Conservation (phyloP, 2,113 vertebrate genomes). For the Callopanchax toddi region DNA sequence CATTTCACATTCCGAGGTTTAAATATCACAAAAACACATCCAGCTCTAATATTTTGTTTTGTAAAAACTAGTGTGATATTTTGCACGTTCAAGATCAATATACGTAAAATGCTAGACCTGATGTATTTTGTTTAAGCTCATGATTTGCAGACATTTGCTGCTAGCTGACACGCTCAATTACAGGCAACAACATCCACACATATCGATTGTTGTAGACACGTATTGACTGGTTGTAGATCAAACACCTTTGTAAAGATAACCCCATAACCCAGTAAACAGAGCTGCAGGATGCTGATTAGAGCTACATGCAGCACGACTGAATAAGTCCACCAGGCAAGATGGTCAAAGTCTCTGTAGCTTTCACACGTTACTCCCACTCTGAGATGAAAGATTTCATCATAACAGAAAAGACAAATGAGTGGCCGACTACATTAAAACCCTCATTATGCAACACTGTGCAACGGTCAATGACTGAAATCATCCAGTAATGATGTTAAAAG, state of each 20-base stretch:
- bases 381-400: slow-evolving; percentile 11
- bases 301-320: not conserved
- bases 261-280: slow-evolving; percentile 30
- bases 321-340: slow-evolving; percentile 3
- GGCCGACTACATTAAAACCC: slow-evolving; percentile 5
- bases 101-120: not conserved
- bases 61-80: not conserved
- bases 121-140: not conserved
- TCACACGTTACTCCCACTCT: slow-evolving; percentile 18
- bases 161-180: slow-evolving; percentile 3
- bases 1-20: not conserved
- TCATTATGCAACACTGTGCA: not conserved
- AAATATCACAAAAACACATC: no score
- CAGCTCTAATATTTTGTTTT: not conserved
- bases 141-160: not conserved
- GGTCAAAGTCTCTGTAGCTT: slow-evolving; percentile 1
- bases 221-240: slow-evolving; percentile 37
- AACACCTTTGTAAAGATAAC: slow-evolving; percentile 38
- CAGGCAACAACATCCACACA: not conserved
- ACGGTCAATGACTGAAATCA: slow-evolving; percentile 7
- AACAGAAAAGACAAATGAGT: not conserved
- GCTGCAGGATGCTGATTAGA: slow-evolving; percentile 1
- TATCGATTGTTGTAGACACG: not conserved
- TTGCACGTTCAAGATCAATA: not conserved
- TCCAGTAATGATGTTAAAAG: slow-evolving; percentile 11